These are phyloP conservation scores for Catamblyrhynchus diadema DNA, from an alignment of 2,797 vertebrate genomes.

Conservation along the genomic window DNA sequence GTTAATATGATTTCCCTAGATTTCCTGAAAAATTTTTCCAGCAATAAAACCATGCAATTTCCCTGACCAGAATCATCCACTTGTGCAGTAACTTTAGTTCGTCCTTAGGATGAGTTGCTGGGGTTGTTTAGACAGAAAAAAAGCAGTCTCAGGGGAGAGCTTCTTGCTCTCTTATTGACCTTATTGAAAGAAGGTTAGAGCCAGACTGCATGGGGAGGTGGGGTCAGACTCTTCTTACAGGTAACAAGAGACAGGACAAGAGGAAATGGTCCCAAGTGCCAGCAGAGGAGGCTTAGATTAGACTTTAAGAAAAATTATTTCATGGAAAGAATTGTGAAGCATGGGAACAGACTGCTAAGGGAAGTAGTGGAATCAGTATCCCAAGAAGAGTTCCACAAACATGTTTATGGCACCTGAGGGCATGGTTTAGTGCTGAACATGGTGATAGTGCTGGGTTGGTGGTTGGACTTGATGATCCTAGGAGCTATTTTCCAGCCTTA, in stretches of 20 bases:
- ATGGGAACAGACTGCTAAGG: not conserved
- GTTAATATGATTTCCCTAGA: not conserved
- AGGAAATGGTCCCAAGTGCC: not conserved
- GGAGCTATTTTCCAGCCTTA: not conserved
- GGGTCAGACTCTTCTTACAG: not conserved
- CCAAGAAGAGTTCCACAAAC: not conserved
- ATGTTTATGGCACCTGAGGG: not conserved
- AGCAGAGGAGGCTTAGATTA: not conserved
- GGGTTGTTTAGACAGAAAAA: not conserved
- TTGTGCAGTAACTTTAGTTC: not conserved
- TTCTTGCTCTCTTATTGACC: not conserved
- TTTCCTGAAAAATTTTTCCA: not conserved
- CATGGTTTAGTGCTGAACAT: not conserved
- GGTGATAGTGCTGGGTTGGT: not conserved
- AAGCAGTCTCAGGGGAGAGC: not conserved
- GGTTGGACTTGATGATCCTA: not conserved
- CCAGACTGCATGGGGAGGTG: not conserved
- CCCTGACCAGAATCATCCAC: not conserved
- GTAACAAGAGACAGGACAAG: not conserved
- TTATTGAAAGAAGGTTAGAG: not conserved
- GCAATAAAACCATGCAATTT: rapidly evolving
- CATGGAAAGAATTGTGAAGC: not conserved
- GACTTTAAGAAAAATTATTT: not conserved
- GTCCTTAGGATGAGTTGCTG: not conserved
- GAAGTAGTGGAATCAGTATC: not conserved